Conservation (phyloP, 2,888 invertebrate species). For the Augiades crinisus region DNA sequence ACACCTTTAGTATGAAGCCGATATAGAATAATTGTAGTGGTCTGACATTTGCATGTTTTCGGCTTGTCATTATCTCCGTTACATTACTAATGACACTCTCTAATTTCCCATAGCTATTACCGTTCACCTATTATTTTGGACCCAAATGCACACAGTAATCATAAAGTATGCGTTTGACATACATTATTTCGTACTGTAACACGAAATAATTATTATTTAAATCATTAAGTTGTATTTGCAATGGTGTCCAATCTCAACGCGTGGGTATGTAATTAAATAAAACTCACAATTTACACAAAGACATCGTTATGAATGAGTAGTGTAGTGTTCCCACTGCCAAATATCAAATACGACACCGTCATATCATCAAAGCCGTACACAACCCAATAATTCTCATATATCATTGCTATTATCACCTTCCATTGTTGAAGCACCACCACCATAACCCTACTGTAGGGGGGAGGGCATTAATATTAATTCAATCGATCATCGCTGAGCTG, state of each 20-base stretch:
- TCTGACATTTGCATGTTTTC: conserved; percentile 56
- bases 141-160: not conserved
- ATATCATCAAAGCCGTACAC: not conserved
- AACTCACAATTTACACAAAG: too few relatives aligned
- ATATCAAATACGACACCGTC: too few relatives aligned
- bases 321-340: too few relatives aligned
- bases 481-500: conserved; percentile 14
- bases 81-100: conserved; percentile 57
- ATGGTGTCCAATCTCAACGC: too few relatives aligned
- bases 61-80: conserved; percentile 48
- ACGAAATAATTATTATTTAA: too few relatives aligned
- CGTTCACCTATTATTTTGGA: conserved; percentile 16
- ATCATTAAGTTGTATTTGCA: too few relatives aligned
- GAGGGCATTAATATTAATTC: conserved; percentile 17
- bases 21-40: conserved; percentile 6
- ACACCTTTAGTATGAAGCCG: not conserved
- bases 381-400: not conserved
- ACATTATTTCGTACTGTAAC: not conserved
- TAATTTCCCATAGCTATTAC: conserved; percentile 38
- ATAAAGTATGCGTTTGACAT: not conserved
- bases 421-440: conserved; percentile 5
- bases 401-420: conserved; percentile 10
- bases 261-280: too few relatives aligned
- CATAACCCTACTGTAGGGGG: conserved; percentile 10
- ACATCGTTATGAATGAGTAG: too few relatives aligned